Evolutionary conservation across 2,888 invertebrate species (phyloP), one percentile per base, ranked within the genome.

Genomic region (Pheosia gnoma): DNA sequence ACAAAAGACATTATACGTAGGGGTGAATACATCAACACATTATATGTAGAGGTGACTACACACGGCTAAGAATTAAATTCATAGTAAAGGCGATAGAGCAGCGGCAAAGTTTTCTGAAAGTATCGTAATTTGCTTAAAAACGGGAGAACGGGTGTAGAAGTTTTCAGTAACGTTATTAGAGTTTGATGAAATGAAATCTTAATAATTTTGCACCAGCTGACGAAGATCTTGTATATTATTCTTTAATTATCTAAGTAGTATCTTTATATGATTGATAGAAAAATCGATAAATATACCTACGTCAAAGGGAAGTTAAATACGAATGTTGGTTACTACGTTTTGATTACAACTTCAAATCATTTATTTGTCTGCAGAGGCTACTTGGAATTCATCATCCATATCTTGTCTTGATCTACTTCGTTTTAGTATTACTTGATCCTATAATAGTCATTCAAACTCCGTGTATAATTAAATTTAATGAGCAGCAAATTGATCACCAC

Each of bases 1-100:
- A 84, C 83, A 83, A 81, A 82, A 78, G 75, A 75, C 80, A 83
- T 83, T 78, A 75, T 71, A 78, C 75, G 78, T 73, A 66, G 61
- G 74, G 67, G 63, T 71, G 58, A 59, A 60, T 69, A 61, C 52
- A 65, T n/a, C 70, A 72, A 84, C 82, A 75, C 80, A 83, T 83
- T 78, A 75, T 71, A 78, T 75, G 78, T 73, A 66, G 61, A 75
- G 67, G 63, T 71, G 58, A 59, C 61, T 69, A 61, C 52, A 65
- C 60, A 61, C 61, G 49, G 70, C 70, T 68, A 65, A 67, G 60
- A 70, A 65, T 62, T 68, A 55, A 68, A 67, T 56, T 61, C 53
- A 66, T 59, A 64, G 63, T 71, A 59, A 72, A 58, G 70, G 64
- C 67, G 69, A 61, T 54, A 43, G 53, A 54, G 61, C 57, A 60